Percentiles rank a stretch among this genome's conserved stretches.
These are phyloP conservation scores for Oriolus oriolus DNA, from an alignment of 2,113 vertebrate genomes.

Conservation along the genomic window DNA sequence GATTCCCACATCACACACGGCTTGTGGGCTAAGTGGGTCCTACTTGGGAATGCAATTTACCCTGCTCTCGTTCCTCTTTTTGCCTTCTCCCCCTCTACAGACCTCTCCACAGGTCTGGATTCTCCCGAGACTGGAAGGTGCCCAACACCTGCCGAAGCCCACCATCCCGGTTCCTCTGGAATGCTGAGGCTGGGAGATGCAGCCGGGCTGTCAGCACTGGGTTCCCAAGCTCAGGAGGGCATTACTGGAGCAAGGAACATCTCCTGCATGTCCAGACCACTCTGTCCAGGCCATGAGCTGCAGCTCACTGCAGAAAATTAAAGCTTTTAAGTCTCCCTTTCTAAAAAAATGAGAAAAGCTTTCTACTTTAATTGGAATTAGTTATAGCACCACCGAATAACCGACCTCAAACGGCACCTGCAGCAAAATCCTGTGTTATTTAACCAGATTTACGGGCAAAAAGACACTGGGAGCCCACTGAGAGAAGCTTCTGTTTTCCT, in stretches of 20 bases:
- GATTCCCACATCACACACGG: background rate
- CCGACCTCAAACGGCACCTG: accelerated
- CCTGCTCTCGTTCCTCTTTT: accelerated
- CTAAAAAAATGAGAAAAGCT: background rate
- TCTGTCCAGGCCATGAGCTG: background rate
- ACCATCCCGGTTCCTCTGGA: accelerated
- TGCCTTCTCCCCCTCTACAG: background rate
- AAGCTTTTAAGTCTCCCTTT: background rate
- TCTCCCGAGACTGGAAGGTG: background rate
- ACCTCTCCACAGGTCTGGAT: accelerated
- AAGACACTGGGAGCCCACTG: accelerated
- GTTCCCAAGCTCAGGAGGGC: background rate
- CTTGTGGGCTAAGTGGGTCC: background rate
- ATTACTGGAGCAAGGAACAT: accelerated
- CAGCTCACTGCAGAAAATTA: background rate
- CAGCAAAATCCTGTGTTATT: background rate
- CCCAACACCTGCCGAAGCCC: accelerated
- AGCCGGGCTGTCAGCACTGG: accelerated
- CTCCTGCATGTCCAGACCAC: accelerated
- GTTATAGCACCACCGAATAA: background rate
- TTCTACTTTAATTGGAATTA: background rate
- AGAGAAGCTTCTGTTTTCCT: accelerated
- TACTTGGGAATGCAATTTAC: background rate
- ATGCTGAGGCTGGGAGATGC: accelerated
- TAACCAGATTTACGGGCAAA: background rate